Base-by-base conservation (phyloP, 2,113 vertebrate genomes). In the Oryzias javanicus region DNA sequence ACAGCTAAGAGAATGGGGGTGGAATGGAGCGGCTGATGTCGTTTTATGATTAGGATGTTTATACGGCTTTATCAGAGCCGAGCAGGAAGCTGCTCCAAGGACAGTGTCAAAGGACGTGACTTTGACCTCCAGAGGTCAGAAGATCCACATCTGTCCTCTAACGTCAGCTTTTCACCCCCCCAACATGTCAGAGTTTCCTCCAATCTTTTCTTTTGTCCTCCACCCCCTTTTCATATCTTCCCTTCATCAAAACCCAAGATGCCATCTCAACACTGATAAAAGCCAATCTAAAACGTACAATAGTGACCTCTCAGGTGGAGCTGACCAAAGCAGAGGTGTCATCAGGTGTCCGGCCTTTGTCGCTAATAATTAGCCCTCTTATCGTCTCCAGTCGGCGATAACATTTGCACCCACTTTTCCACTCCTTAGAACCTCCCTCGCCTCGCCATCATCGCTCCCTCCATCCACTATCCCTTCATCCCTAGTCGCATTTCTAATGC, bases 311-410 rank as follows among this genome's bases (percentile, higher is more conserved):
- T 79, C 57, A 42, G 20, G 56, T 46, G 52, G 60, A 78, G 41
- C 49, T 27, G 29, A 27, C 57, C 3, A 14, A 59, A 63, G 68
- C 58, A 25, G 49, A 65, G 50, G 64, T 18, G 29, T 45, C 58
- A 75, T 70, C 79, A 55, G 64, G 60, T 10, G 42, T 24, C n/a
- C 2, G 13, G 63, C 65, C 65, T 69, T 80, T 83, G 76, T 80
- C 72, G 49, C 71, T 66, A 75, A 84, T 84, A 83, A 90, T 87
- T 82, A 85, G 57, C 55, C 47, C 20, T 40, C 62, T 76, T 85
- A 86, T 87, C 79, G 25, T 42, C 29, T 7, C 35, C 47, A 12
- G 56, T 59, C 60, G 5, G 18, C 27, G 81, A 87, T 86, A 85
- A 85, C 83, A 79, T 81, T 81, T 75, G 66, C 70, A 80, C 63